A percentile compares a stretch with the other conserved stretches of the same genome.
Evolutionary conservation across 1,140 invertebrate species (phyloP).

Genomic region (Drosophila azteca): DNA sequence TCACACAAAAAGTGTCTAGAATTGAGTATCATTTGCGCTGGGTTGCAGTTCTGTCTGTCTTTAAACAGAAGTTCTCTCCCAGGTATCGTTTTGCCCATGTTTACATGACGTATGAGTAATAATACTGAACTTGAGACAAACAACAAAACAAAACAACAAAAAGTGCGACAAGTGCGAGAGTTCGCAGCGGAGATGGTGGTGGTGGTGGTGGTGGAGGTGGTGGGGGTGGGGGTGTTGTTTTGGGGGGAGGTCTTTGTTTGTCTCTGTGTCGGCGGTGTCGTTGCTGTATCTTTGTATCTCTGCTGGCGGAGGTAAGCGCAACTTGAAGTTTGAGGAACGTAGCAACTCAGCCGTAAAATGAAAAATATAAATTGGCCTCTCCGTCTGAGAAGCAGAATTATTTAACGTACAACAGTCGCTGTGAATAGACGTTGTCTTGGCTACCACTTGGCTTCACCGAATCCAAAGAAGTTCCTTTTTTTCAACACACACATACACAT

Average conservation of each 20-base stretch:
- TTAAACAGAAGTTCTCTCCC: constrained; percentile 17
- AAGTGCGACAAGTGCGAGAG: constrained; percentile 66
- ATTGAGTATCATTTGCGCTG: constrained; percentile 45
- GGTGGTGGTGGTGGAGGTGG: too few relatives aligned
- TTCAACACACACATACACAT: constrained; percentile 14
- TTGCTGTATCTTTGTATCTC: constrained; percentile 64
- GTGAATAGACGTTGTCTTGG: constrained; percentile 63
- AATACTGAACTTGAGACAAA: constrained; percentile 47
- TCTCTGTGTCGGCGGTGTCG: constrained; percentile 10
- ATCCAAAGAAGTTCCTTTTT: constrained; percentile 12
- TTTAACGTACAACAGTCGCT: constrained; percentile 67
- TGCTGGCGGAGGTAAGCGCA: constrained; percentile 34
- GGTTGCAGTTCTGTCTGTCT: constrained; percentile 34
- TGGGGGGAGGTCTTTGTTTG: constrained; percentile 45
- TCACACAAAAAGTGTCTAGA: constrained; percentile 52
- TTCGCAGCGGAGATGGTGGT: constrained; percentile 21
- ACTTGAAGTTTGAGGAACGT: constrained; percentile 56
- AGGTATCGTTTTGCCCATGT: constrained; percentile 17
- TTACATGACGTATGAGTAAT: constrained; percentile 77
- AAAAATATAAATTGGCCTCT: constrained; percentile 83
- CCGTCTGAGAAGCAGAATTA: constrained; percentile 79
- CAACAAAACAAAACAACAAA: constrained; percentile 9
- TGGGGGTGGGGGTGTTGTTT: too few relatives aligned
- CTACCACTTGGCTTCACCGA: constrained; percentile 20
- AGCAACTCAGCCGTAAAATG: constrained; percentile 83